Percentiles rank a stretch among this genome's conserved stretches.
These are phyloP conservation scores for Dreissena rostriformis DNA, from an alignment of 1,140 invertebrate genomes.

Conservation along the genomic window DNA sequence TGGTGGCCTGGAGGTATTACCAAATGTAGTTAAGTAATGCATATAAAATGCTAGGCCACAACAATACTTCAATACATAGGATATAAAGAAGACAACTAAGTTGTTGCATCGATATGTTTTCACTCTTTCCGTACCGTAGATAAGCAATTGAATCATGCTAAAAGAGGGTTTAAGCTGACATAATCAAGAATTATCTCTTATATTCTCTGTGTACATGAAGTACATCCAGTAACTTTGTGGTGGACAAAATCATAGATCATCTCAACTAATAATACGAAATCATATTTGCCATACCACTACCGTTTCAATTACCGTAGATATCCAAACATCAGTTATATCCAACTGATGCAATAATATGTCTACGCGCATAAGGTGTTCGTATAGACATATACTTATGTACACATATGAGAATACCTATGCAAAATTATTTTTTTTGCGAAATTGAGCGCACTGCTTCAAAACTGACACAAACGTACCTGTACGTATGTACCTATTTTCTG, in stretches of 20 bases:
- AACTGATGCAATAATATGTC: too few species aligned
- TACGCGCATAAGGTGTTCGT: neutral
- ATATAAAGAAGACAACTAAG: neutral
- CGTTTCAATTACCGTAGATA: too few species aligned
- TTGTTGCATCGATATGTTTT: neutral
- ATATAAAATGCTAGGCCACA: neutral
- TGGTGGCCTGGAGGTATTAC: slow-evolving; percentile 62
- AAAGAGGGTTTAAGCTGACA: too few species aligned
- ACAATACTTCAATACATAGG: neutral
- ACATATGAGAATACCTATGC: neutral
- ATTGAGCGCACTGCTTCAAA: neutral
- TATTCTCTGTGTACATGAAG: too few species aligned
- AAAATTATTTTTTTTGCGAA: neutral
- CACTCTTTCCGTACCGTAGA: neutral
- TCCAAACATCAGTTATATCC: too few species aligned
- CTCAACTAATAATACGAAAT: too few species aligned
- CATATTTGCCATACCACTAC: too few species aligned
- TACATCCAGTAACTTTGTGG: too few species aligned
- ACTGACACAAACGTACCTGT: neutral
- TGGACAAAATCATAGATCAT: too few species aligned
- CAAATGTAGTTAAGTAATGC: neutral
- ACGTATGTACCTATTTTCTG: neutral
- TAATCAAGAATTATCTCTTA: too few species aligned
- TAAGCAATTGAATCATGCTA: neutral
- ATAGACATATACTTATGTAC: neutral